Percentiles rank a stretch among this genome's conserved stretches.
Conservation (phyloP, 1,140 invertebrate genomes). For the Drosophila subpulchrella region DNA sequence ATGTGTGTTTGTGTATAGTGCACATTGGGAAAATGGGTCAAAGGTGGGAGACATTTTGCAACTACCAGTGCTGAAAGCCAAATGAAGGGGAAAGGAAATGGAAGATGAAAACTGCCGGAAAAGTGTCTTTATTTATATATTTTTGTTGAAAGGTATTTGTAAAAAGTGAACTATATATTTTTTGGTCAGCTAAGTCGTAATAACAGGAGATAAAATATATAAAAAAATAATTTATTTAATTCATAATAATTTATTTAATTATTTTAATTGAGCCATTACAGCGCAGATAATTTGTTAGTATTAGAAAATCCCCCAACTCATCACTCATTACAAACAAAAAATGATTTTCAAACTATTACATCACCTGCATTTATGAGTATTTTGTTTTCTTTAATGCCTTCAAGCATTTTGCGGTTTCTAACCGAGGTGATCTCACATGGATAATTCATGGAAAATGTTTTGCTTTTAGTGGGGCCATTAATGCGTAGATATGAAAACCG, state of each 20-base stretch:
- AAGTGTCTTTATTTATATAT: constrained; percentile 23
- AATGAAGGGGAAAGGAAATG: constrained; percentile 23
- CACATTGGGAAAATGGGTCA: constrained; percentile 50
- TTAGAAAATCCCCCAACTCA: not conserved
- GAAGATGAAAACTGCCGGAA: constrained; percentile 22
- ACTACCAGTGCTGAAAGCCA: constrained; percentile 28
- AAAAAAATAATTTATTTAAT: too few species aligned
- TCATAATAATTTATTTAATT: too few species aligned
- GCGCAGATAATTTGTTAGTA: too few species aligned
- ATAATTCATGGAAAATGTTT: constrained; percentile 30
- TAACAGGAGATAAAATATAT: too few species aligned
- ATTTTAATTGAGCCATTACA: too few species aligned
- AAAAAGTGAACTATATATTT: not conserved
- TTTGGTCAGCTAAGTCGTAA: too few species aligned
- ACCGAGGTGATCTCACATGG: constrained; percentile 40
- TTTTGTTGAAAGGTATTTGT: not conserved
- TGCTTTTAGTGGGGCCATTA: constrained; percentile 8
- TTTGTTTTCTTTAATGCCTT: constrained; percentile 21
- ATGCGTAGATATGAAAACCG: constrained; percentile 34
- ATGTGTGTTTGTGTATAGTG: constrained; percentile 43
- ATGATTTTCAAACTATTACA: not conserved
- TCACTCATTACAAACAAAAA: not conserved
- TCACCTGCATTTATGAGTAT: constrained; percentile 11
- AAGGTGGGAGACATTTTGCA: constrained; percentile 59
- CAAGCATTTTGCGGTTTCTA: constrained; percentile 23